A percentile compares a stretch with the other conserved stretches of the same genome.
Evolutionary conservation across 2,888 invertebrate species (phyloP).

Genomic region (Sussaba pulchella): DNA sequence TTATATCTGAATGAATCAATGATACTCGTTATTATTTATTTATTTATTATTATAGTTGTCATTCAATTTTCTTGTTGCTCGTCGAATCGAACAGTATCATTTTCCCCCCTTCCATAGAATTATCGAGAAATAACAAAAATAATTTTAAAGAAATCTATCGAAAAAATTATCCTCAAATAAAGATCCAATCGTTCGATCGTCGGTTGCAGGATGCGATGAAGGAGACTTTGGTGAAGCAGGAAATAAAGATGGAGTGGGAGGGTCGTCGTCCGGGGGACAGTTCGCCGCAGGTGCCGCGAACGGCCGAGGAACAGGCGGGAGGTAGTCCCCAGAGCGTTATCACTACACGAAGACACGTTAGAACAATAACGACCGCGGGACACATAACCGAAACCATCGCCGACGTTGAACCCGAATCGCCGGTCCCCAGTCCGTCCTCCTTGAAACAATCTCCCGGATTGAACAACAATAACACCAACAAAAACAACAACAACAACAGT

Average conservation of each 20-base stretch:
- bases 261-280: constrained; percentile 74
- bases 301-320: constrained; percentile 73
- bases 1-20: too few relatives aligned
- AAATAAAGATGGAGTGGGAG: constrained; percentile 81
- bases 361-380: constrained; percentile 88
- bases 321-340: constrained; percentile 85
- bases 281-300: constrained; percentile 71
- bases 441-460: constrained; percentile 48
- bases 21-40: too few relatives aligned
- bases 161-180: constrained; percentile 30
- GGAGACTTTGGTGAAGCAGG: constrained; percentile 79
- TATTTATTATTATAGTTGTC: too few relatives aligned
- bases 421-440: constrained; percentile 71
- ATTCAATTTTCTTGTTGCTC: too few relatives aligned
- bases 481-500: constrained; percentile 58
- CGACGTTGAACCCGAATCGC: constrained; percentile 77
- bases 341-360: constrained; percentile 86
- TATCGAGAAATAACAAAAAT: not conserved
- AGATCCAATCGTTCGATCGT: constrained; percentile 37
- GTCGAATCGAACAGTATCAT: too few relatives aligned
- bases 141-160: constrained; percentile 3
- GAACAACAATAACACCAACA: constrained; percentile 64
- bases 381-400: constrained; percentile 85
- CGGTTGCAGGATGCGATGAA: constrained; percentile 81
- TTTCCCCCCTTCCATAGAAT: too few relatives aligned